A percentile compares a stretch with the other conserved stretches of the same genome.
phyloP scores from a whole-genome alignment of 1,140 invertebrate genomes.

The Meloidogyne exigua region DNA sequence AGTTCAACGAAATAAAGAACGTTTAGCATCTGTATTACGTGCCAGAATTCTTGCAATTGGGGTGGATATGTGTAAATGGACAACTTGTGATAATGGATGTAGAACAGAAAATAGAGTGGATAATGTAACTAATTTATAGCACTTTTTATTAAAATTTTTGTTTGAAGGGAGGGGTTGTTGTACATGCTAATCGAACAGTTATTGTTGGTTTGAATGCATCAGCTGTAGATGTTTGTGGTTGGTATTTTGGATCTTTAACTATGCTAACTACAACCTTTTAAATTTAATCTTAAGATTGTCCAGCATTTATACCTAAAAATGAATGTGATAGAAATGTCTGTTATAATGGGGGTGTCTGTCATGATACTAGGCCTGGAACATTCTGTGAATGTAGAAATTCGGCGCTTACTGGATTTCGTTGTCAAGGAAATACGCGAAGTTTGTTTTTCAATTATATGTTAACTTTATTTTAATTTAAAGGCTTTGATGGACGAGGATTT shows the following conservation, averaged over 20 bases:
- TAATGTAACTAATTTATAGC: constrained; percentile 39
- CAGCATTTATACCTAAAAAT: constrained; percentile 52
- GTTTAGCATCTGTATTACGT: constrained; percentile 43
- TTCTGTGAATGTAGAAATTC: constrained; percentile 59
- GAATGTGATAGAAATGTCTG: constrained; percentile 47
- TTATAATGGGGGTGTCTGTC: constrained; percentile 61
- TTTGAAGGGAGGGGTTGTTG: constrained; percentile 52
- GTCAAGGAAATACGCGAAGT: constrained; percentile 60
- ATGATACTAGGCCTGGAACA: constrained; percentile 58
- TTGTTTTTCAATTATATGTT: not conserved
- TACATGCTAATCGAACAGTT: constrained; percentile 55
- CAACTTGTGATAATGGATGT: constrained; percentile 59
- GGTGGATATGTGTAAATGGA: constrained; percentile 63
- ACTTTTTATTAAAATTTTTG: not conserved
- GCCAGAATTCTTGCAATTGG: constrained; percentile 55
- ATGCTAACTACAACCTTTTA: no score
- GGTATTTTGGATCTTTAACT: no score
- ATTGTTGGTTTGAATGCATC: constrained; percentile 59
- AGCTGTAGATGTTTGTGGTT: constrained; percentile 50
- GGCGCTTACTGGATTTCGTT: constrained; percentile 51
- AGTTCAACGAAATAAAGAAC: constrained; percentile 42
- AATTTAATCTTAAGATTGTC: constrained; percentile 33
- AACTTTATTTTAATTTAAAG: not conserved
- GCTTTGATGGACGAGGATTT: constrained; percentile 53
- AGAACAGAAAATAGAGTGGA: constrained; percentile 54